Evolutionary conservation across 2,888 invertebrate species (phyloP).

Genomic region (Callinectes sapidus): DNA sequence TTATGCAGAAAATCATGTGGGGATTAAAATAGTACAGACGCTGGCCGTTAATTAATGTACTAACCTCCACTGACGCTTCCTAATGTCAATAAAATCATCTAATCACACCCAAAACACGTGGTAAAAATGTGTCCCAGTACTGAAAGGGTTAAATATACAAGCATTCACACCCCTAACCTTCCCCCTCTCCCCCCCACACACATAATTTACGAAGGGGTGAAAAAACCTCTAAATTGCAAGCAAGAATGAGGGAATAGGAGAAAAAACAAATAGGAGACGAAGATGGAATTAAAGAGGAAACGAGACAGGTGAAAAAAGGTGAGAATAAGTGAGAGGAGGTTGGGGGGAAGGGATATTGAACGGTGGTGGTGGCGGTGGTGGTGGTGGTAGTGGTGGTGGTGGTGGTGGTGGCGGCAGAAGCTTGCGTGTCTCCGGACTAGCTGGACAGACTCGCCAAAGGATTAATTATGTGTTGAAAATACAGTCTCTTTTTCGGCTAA

Average conservation of each 20-base stretch:
- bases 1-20: too few species aligned
- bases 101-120: not conserved
- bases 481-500: constrained; percentile 2
- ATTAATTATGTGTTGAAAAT: not conserved
- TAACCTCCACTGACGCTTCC: too few species aligned
- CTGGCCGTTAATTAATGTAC: too few species aligned
- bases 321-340: not conserved
- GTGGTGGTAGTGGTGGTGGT: constrained; percentile 27
- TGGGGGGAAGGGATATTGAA: not conserved
- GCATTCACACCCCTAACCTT: too few species aligned
- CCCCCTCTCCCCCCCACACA: too few species aligned
- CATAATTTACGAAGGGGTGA: not conserved
- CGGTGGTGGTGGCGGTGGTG: not conserved
- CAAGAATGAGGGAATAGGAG: not conserved
- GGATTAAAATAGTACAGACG: too few species aligned
- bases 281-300: not conserved
- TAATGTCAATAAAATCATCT: too few species aligned
- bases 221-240: not conserved
- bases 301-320: not conserved
- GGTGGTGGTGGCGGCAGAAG: not conserved
- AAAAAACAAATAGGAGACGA: not conserved
- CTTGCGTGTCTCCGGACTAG: not conserved
- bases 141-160: not conserved
- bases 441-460: not conserved
- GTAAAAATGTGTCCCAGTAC: too few species aligned